phyloP scores from a whole-genome alignment of 2,888 invertebrate species.

The Loripinus fragilis region DNA sequence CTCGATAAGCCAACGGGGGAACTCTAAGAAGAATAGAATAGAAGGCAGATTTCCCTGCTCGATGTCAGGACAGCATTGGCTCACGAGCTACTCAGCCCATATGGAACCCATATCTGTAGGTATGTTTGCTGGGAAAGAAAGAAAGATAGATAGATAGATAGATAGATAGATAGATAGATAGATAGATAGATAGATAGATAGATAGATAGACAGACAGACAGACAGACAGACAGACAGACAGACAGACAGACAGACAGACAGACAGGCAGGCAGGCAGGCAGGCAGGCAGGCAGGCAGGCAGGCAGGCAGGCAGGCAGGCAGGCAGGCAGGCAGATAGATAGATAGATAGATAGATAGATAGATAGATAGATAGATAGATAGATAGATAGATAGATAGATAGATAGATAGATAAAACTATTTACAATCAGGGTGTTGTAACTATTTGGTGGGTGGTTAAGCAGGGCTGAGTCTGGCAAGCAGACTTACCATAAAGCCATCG shows the following conservation, averaged over 20 bases:
- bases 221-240: background rate
- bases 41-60: too few species aligned
- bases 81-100: too few species aligned
- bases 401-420: conserved; percentile 9
- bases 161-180: conserved; percentile 16
- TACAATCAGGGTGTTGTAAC: too few species aligned
- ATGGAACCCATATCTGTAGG: too few species aligned
- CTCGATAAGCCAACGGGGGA: too few species aligned
- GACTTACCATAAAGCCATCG: too few species aligned
- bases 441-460: too few species aligned
- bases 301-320: too few species aligned
- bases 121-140: too few species aligned
- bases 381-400: conserved; percentile 11
- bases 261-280: background rate
- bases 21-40: too few species aligned
- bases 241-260: conserved; percentile 7
- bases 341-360: conserved; percentile 14
- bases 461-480: too few species aligned
- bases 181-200: conserved; percentile 16
- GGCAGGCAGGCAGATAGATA: background rate
- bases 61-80: too few species aligned
- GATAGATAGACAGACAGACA: conserved; percentile 4
- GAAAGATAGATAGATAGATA: background rate
- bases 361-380: conserved; percentile 16
- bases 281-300: background rate